Base-by-base conservation (phyloP, 2,113 vertebrate genomes). In the Pseudonaja textilis region DNA sequence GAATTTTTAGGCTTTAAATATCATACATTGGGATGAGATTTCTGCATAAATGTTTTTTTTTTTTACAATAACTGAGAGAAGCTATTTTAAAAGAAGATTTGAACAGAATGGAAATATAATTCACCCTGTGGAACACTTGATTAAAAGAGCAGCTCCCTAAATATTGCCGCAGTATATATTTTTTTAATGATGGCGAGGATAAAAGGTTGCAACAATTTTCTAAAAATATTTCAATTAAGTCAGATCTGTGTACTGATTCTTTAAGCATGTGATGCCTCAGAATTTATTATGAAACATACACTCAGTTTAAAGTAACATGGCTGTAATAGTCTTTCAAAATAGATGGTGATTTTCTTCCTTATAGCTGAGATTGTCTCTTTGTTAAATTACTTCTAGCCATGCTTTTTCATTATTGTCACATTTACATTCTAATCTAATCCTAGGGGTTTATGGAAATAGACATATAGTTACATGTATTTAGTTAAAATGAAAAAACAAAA, bases 61-160 rank as follows among this genome's bases (percentile, higher is more conserved):
- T 92, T 74, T 94, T 42, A 64, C 87, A 95, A 94, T 90, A 47
- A 92, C 64, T 94, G 90, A 93, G 5, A 34, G 4, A 34, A 52
- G 23, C 47, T 87, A 45, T n/a, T 91, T 74, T 91, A n/a, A 91
- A 91, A 87, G 59, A 20, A 50, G 85, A 20, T 18, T 87, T 39
- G 4, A 18, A 14, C 8, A 52, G 10, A 88, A 64, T 47, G 87
- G 56, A 61, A 64, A 91, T 87, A 39, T 34, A 12, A 22, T 10
- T 61, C 16, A 14, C 47, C 61, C 85, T 64, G 4, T 34, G 29
- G 47, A 87, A 87, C 34, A 52, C n/a, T 34, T 61, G 25, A 39
- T 81, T 81, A 81, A 81, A 81, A 81, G 16, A 81, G 69, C 69
- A 81, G 2, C 34, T 81, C 69, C 34, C 34, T 39, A 81, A 81